Evolutionary conservation across 2,888 invertebrate species (phyloP), one percentile per base, ranked within the genome.

Genomic region (Caenorhabditis becei): DNA sequence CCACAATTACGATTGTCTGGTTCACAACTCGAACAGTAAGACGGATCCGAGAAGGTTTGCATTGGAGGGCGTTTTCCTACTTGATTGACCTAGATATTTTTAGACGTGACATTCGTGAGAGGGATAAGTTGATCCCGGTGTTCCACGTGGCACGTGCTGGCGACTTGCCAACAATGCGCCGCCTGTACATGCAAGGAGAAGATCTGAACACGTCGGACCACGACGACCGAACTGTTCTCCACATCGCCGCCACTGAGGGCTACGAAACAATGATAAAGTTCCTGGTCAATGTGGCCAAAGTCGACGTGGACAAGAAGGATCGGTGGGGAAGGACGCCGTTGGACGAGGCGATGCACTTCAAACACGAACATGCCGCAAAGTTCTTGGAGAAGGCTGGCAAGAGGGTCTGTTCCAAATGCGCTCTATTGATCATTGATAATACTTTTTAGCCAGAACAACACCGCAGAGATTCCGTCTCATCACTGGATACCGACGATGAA

Each of bases 1-100:
- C 93, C 96, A 97, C 93, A 95, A 97, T 91, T 98, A 97, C 91
- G 90, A 90, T 71, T 86, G 83, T 59, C 78, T 91, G 44, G 83
- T 88, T 20, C 89, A 91, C 63, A 84, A 86, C 16, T 77, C 74
- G 0, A 78, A 59, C 24, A 69, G 69, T 24, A 84, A 84, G 56
- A 66, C 72, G 54, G 84, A 84, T 63, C 84, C 83, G n/a, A 58
- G 83, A 63, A 35, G 69, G 56, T 58, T 24, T 10, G 32, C 4
- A 10, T 24, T 1, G 23, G 18, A 8, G 23, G 32, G 16, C 23
- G 1, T 10, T 18, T 44, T 11, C n/a, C 2, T 32, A 32, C 32
- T 7, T 23, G 5, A 23, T 44, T 16, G 1, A 8, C 18, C 7
- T 1, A n/a, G n/a, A n/a, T n/a, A n/a, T n/a, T 49, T 54, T 26